A percentile compares a stretch with the other conserved stretches of the same genome.
These are phyloP conservation scores for Romanogobio albipinnatus DNA, from an alignment of 2,113 vertebrate genomes.

Conservation along the genomic window DNA sequence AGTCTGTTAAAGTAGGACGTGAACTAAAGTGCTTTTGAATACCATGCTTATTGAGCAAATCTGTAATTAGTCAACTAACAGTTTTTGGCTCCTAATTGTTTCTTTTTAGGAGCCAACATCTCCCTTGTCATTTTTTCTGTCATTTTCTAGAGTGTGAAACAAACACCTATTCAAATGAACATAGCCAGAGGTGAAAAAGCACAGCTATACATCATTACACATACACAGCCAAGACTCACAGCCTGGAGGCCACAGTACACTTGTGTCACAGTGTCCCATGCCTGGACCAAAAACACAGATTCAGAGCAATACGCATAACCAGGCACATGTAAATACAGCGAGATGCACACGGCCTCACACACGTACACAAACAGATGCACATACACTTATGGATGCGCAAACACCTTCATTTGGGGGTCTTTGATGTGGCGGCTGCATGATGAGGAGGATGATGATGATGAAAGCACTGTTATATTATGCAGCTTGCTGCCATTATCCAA, in stretches of 20 bases:
- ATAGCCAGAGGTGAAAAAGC: constrained; percentile 92
- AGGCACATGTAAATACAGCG: constrained; percentile 57
- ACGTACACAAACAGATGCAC: constrained; percentile 54
- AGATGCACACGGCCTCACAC: constrained; percentile 53
- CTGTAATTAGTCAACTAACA: not conserved
- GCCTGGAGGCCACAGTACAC: constrained; percentile 82
- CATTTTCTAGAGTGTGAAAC: constrained; percentile 95
- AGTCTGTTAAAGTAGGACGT: no score
- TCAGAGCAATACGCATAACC: constrained; percentile 33
- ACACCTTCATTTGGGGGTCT: constrained; percentile 70
- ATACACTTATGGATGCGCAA: constrained; percentile 35
- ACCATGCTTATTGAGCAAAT: not conserved
- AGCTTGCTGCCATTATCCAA: constrained; percentile 80
- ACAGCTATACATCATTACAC: constrained; percentile 95
- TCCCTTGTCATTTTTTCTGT: constrained; percentile 75
- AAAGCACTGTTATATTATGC: constrained; percentile 87
- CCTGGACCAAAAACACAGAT: constrained; percentile 25
- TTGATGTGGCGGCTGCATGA: constrained; percentile 89
- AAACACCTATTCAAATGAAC: constrained; percentile 99
- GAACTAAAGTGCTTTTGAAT: no score
- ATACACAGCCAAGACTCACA: constrained; percentile 86
- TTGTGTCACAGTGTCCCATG: no score
- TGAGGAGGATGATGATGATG: constrained; percentile 81
- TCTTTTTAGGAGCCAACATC: not conserved
- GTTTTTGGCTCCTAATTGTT: not conserved